These are phyloP conservation scores for Sphaeridia pumilis DNA, from an alignment of 2,888 invertebrate species.

Conservation along the genomic window DNA sequence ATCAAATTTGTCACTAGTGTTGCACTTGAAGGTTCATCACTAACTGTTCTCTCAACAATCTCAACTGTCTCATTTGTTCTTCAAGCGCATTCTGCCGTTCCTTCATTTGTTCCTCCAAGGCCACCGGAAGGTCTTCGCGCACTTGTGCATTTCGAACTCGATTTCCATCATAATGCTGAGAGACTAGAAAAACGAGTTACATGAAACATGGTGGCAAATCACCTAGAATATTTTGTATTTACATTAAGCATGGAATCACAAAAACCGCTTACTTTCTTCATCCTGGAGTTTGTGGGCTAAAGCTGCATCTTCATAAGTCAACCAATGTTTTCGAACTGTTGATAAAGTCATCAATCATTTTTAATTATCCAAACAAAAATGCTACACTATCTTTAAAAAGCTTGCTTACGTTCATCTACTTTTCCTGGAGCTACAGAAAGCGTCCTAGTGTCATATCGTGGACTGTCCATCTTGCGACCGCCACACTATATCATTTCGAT, in stretches of 20 bases:
- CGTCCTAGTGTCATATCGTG: too few relatives aligned
- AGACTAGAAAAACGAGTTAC: slow-evolving; percentile 44
- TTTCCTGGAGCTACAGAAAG: slow-evolving; percentile 1
- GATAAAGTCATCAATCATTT: slow-evolving; percentile 30
- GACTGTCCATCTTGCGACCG: too few relatives aligned
- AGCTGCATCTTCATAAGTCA: slow-evolving; percentile 71
- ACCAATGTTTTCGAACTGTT: slow-evolving; percentile 68
- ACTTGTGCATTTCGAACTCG: slow-evolving; percentile 61
- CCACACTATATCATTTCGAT: too few relatives aligned
- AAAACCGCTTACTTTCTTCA: slow-evolving; percentile 57
- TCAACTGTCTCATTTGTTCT: slow-evolving; percentile 39
- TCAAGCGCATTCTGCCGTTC: slow-evolving; percentile 55
- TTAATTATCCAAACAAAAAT: background rate
- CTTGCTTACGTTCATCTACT: slow-evolving; percentile 6
- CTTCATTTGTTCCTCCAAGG: slow-evolving; percentile 57
- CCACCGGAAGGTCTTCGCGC: slow-evolving; percentile 64
- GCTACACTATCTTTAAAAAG: background rate
- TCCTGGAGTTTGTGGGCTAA: slow-evolving; percentile 67
- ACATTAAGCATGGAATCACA: background rate
- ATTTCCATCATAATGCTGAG: slow-evolving; percentile 64
- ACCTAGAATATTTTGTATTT: background rate
- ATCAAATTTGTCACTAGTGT: background rate
- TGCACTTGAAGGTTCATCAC: slow-evolving; percentile 35
- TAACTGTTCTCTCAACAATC: slow-evolving; percentile 53
- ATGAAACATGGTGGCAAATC: background rate